phyloP scores from a whole-genome alignment of 2,797 vertebrate species.

The Scyliorhinus canicula region DNA sequence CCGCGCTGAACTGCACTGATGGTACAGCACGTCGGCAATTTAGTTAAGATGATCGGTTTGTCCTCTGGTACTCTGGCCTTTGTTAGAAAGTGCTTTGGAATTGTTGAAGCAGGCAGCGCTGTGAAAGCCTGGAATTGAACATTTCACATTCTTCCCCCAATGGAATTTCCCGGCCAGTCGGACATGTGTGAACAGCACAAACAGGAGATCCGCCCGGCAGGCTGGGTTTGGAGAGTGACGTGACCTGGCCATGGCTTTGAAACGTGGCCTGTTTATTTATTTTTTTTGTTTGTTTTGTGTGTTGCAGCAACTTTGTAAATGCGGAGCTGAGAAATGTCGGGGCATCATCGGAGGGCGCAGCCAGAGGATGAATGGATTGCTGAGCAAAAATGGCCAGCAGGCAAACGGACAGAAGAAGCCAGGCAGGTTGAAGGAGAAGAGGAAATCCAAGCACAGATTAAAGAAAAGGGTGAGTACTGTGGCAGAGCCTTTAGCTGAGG shows the following conservation, averaged over 20 bases:
- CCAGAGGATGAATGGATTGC: constrained; percentile 79
- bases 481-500: constrained; percentile 36
- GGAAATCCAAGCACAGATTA: constrained; percentile 95
- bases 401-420: constrained; percentile 67
- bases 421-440: constrained; percentile 88
- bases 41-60: not conserved
- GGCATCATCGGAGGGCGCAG: constrained; percentile 94
- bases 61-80: not conserved
- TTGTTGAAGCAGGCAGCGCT: not conserved
- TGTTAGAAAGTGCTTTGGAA: not conserved
- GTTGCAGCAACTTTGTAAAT: constrained; percentile 83
- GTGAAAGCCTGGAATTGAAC: not conserved
- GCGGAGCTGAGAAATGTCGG: constrained; percentile 83
- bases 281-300: constrained; percentile 39
- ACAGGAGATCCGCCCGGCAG: not conserved
- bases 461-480: constrained; percentile 78
- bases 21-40: not conserved
- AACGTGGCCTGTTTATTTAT: not conserved
- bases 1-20: not conserved
- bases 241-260: not conserved
- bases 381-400: constrained; percentile 62
- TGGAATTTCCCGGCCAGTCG: not conserved
- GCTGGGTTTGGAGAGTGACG: not conserved
- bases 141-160: not conserved
- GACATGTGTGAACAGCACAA: not conserved